Evolutionary conservation across 2,113 vertebrate species (phyloP).

Genomic region (Emydura subglobosa): DNA sequence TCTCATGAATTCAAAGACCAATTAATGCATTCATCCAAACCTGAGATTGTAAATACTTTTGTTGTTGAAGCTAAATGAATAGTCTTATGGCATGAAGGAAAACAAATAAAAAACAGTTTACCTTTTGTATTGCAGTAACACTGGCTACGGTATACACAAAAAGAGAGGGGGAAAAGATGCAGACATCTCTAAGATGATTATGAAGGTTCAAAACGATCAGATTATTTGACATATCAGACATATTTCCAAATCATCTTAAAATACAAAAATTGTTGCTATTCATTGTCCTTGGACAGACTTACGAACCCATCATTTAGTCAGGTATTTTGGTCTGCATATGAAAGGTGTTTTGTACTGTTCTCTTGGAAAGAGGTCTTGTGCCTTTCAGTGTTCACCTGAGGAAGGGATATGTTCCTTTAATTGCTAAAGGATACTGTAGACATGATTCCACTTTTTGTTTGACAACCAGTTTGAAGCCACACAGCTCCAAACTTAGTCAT

Average conservation of each 20-base stretch:
- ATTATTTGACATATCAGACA: background rate
- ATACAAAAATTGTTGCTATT: background rate
- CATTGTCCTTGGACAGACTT: background rate
- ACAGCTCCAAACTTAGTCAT: background rate
- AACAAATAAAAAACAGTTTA: slow-evolving; percentile 32
- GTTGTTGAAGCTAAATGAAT: slow-evolving; percentile 10
- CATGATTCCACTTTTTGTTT: background rate
- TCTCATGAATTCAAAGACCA: slow-evolving; percentile 40
- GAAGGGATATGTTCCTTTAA: slow-evolving; percentile 15
- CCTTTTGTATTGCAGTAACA: background rate
- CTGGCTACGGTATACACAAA: background rate
- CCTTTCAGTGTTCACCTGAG: background rate
- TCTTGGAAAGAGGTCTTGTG: slow-evolving; percentile 15
- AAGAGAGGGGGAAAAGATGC: background rate
- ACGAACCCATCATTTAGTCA: background rate
- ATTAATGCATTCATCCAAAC: slow-evolving; percentile 51
- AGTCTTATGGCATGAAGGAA: background rate
- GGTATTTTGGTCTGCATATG: background rate
- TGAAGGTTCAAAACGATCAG: background rate
- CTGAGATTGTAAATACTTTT: slow-evolving; percentile 26
- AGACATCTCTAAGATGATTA: background rate
- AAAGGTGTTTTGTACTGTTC: slow-evolving; percentile 1
- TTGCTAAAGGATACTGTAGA: slow-evolving; percentile 34
- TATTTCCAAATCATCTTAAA: background rate
- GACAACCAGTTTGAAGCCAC: background rate